Conservation (phyloP, 2,113 vertebrate genomes). For the Romanogobio albipinnatus region DNA sequence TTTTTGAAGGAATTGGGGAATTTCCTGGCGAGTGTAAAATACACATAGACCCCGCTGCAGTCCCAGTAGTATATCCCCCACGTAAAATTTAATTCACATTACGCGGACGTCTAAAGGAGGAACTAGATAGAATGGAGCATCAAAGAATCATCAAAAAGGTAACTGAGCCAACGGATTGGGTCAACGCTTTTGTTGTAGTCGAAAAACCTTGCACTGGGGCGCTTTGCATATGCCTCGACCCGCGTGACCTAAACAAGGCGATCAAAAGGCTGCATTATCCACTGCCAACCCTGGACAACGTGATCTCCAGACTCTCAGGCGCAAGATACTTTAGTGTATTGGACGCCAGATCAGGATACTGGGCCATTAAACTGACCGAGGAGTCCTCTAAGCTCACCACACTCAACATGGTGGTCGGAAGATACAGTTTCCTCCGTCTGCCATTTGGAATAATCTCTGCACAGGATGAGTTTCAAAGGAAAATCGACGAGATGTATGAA, state of each 20-base stretch:
- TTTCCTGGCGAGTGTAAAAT: slow-evolving; percentile 16
- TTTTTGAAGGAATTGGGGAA: slow-evolving; percentile 26
- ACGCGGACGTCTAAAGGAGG: not conserved
- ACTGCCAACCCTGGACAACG: not conserved
- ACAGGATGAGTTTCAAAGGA: slow-evolving; percentile 32
- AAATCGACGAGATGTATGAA: not conserved
- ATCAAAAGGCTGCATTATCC: not conserved
- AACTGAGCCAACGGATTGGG: not conserved
- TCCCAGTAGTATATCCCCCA: slow-evolving; percentile 10
- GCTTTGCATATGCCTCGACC: not conserved
- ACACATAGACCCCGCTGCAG: not conserved
- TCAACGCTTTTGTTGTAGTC: slow-evolving; percentile 10
- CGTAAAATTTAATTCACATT: not conserved
- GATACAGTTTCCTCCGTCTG: slow-evolving; percentile 6
- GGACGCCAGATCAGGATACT: not conserved
- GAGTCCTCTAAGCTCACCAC: not conserved
- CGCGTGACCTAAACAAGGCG: not conserved
- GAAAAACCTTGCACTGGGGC: slow-evolving; percentile 27
- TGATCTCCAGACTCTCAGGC: not conserved
- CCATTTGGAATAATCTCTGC: slow-evolving; percentile 1
- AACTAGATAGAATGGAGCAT: not conserved
- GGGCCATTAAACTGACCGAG: not conserved
- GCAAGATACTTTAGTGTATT: not conserved
- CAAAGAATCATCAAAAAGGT: not conserved
- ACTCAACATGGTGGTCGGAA: not conserved